Conservation (phyloP, 2,113 vertebrate species). For the Saguinus midas region DNA sequence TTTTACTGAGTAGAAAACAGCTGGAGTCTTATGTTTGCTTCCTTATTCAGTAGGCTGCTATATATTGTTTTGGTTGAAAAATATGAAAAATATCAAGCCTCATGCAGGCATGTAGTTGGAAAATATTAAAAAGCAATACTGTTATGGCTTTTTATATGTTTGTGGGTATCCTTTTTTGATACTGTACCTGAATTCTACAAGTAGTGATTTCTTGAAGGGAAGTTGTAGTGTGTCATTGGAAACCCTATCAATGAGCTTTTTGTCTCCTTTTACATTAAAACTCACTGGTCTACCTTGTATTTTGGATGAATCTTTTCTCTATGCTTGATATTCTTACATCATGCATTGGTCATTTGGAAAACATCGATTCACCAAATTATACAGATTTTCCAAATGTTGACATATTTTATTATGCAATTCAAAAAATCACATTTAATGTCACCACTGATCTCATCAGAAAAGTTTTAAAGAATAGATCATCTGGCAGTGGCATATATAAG, state of each 20-base stretch:
- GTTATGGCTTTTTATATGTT: constrained; percentile 9
- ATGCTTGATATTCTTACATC: constrained; percentile 22
- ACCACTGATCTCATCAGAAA: constrained; percentile 19
- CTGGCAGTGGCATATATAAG: neutral
- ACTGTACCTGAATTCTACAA: neutral
- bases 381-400: constrained; percentile 51
- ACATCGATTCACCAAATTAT: neutral
- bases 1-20: constrained; percentile 42
- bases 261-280: neutral
- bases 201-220: neutral
- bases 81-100: constrained; percentile 1
- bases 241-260: neutral
- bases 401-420: constrained; percentile 38
- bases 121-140: neutral
- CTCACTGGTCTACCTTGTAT: neutral
- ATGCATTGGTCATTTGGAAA: constrained; percentile 13
- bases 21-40: neutral
- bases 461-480: constrained; percentile 27
- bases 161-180: neutral
- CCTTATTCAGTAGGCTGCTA: neutral
- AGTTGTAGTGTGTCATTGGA: neutral
- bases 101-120: neutral
- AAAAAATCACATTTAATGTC: constrained; percentile 29
- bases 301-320: constrained; percentile 28
- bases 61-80: constrained; percentile 31